A percentile compares a stretch with the other conserved stretches of the same genome.
Evolutionary conservation across 2,113 vertebrate species (phyloP).

Genomic region (Myxocyprinus asiaticus): DNA sequence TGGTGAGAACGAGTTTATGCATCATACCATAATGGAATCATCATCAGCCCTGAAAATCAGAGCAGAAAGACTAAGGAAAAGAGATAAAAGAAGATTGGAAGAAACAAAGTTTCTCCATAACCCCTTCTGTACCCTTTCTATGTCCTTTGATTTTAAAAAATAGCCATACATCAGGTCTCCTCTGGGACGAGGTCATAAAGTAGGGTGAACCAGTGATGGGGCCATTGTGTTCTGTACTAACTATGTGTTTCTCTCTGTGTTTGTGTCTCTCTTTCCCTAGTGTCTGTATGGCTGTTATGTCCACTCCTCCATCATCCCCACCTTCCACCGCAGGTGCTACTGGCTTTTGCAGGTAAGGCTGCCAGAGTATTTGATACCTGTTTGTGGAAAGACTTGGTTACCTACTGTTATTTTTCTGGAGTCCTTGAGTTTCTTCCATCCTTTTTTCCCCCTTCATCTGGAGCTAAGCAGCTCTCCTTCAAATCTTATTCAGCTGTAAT

Average conservation of each 20-base stretch:
- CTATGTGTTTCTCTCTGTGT: conserved; percentile 48
- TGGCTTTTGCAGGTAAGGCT: conserved; percentile 98
- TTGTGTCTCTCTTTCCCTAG: conserved; percentile 70
- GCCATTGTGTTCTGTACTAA: conserved; percentile 45
- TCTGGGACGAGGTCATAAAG: conserved; percentile 29
- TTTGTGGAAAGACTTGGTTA: conserved; percentile 31
- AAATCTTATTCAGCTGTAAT: conserved; percentile 44
- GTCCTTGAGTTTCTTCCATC: conserved; percentile 10
- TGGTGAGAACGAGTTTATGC: no score
- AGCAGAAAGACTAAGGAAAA: no score
- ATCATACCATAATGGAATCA: no score
- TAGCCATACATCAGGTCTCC: background rate
- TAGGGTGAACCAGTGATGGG: background rate
- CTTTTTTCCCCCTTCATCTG: background rate
- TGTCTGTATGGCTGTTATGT: conserved; percentile 99
- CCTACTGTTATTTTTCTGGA: conserved; percentile 43
- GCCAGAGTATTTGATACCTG: conserved; percentile 49
- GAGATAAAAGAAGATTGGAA: no score
- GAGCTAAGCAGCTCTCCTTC: conserved; percentile 20
- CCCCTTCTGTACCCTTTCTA: background rate
- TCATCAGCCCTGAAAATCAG: no score
- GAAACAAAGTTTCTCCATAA: no score
- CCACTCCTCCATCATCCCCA: conserved; percentile 99
- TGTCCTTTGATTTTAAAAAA: background rate
- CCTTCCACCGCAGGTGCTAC: conserved; percentile 99